A percentile compares a stretch with the other conserved stretches of the same genome.
Evolutionary conservation across 2,113 vertebrate species (phyloP).

Genomic region (Petroica traversi): DNA sequence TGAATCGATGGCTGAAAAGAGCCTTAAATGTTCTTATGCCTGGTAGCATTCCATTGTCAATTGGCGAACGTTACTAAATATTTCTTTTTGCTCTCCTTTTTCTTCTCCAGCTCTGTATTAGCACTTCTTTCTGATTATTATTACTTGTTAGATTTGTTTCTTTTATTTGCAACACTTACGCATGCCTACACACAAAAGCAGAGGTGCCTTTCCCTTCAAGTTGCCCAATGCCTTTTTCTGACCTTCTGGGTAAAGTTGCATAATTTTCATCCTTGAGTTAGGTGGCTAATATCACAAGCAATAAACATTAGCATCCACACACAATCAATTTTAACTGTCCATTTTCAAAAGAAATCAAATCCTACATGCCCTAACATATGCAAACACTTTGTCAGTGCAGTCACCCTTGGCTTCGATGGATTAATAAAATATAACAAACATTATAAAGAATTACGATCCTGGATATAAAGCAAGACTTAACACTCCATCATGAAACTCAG

Average conservation of each 20-base stretch:
- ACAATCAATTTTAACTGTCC: neutral
- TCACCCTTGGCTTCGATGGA: neutral
- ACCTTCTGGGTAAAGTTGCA: neutral
- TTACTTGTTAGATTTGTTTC: neutral
- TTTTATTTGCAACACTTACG: neutral
- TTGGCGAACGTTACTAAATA: neutral
- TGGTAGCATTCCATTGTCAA: conserved; percentile 2
- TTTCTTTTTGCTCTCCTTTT: conserved; percentile 37
- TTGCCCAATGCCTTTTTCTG: neutral
- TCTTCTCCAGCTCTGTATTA: neutral
- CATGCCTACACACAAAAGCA: neutral
- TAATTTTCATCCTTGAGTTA: neutral
- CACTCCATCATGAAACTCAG: neutral
- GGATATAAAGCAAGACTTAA: neutral
- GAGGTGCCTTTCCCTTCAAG: neutral
- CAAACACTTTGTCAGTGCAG: neutral
- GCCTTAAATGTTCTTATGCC: conserved; percentile 51
- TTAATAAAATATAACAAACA: neutral
- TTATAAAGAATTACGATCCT: neutral
- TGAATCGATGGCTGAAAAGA: conserved; percentile 55
- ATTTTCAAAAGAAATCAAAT: neutral
- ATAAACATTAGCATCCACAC: neutral
- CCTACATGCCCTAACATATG: neutral
- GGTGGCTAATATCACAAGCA: neutral
- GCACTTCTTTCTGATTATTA: neutral